Evolutionary conservation across 1,140 invertebrate genomes (phyloP).

Genomic region (Sipha flava): DNA sequence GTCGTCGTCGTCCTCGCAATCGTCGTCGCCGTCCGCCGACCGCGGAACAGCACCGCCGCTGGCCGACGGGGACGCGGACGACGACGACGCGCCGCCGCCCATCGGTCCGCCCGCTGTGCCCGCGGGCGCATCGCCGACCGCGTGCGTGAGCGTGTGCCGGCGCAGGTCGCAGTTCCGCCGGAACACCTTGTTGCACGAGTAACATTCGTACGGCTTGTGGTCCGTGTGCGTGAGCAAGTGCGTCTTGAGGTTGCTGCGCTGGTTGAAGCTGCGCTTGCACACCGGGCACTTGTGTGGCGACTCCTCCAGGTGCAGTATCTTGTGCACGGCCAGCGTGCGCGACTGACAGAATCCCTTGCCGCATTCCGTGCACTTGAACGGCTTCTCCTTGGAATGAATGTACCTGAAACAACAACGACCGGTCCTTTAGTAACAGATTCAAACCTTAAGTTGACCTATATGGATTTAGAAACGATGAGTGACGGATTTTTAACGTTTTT

Average conservation of each 20-base stretch:
- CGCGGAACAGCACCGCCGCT: background rate
- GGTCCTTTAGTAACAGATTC: background rate
- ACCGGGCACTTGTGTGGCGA: slow-evolving; percentile 87
- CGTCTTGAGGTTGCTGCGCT: slow-evolving; percentile 85
- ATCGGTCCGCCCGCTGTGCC: slow-evolving; percentile 37
- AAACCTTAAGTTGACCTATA: too few species aligned
- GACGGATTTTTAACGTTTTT: too few species aligned
- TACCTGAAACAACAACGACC: slow-evolving; percentile 59
- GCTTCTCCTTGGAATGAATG: slow-evolving; percentile 94
- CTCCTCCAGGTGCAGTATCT: slow-evolving; percentile 84
- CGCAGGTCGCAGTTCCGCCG: slow-evolving; percentile 75
- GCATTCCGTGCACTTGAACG: slow-evolving; percentile 91
- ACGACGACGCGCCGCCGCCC: slow-evolving; percentile 19
- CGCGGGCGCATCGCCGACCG: slow-evolving; percentile 65
- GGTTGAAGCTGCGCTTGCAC: slow-evolving; percentile 79
- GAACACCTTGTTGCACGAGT: slow-evolving; percentile 80
- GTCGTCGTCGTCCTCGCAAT: background rate
- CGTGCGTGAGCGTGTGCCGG: slow-evolving; percentile 73
- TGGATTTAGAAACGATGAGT: too few species aligned
- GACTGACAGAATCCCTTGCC: slow-evolving; percentile 95
- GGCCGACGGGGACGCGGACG: slow-evolving; percentile 1
- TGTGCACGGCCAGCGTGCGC: slow-evolving; percentile 85
- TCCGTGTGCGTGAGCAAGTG: slow-evolving; percentile 92
- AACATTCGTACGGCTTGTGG: slow-evolving; percentile 88
- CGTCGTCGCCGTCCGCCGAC: background rate